Percentiles rank a stretch among this genome's conserved stretches.
These are phyloP conservation scores for Aviceda subcristata DNA, from an alignment of 2,113 vertebrate species.

Conservation along the genomic window DNA sequence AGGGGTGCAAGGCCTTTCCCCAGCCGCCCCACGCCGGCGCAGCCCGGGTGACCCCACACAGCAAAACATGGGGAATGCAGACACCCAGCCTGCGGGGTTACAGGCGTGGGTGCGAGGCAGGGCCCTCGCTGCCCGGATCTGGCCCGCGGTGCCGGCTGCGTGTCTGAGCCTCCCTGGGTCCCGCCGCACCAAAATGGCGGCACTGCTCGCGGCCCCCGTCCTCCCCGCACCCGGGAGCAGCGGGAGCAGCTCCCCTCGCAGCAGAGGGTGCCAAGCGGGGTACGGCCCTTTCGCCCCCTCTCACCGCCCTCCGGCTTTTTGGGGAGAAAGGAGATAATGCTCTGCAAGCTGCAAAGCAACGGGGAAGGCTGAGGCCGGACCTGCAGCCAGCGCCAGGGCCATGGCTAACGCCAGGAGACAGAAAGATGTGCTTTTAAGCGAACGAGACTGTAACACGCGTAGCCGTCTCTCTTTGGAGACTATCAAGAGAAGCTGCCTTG, in stretches of 20 bases:
- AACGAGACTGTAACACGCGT: fast-evolving
- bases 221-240: fast-evolving
- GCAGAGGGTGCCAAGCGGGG: neutral
- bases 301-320: neutral
- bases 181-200: fast-evolving
- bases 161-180: neutral
- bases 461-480: neutral
- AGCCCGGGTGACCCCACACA: neutral
- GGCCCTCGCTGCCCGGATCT: neutral
- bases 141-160: neutral
- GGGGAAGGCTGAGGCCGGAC: fast-evolving
- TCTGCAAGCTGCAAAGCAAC: neutral
- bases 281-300: too few species aligned
- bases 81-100: fast-evolving
- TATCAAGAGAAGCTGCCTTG: neutral
- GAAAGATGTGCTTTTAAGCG: neutral
- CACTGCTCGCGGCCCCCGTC: too few species aligned
- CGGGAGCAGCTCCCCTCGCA: neutral
- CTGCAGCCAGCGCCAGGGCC: neutral
- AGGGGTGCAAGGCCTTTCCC: neutral
- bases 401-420: neutral
- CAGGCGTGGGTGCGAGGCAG: neutral
- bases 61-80: neutral
- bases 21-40: neutral
- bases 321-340: neutral